Base-by-base conservation (phyloP, 2,797 vertebrate genomes). In the Ctenochaetus hawaiiensis region DNA sequence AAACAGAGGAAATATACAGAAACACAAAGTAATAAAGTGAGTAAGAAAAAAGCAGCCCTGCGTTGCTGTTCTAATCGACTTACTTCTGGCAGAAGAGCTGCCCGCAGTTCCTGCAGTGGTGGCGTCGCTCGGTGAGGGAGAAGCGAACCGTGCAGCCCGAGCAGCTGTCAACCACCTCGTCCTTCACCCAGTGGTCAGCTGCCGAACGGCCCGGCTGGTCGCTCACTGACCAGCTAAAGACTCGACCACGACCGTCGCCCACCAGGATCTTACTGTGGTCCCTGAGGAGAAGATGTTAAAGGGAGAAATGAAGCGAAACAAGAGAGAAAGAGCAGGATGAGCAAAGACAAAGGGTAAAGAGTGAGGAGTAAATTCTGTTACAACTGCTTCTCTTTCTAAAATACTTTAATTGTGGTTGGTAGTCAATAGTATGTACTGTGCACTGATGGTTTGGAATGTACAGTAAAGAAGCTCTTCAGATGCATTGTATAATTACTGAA, bases 1-100 rank as follows among this genome's bases (percentile, higher is more conserved):
- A 6, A 39, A 2, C 9, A 16, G 22, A 14, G 12, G 13, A 18
- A 68, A 37, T 44, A 17, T 8, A 17, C 52, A 45, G 52, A 18
- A 20, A 8, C 67, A 17, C 0, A 5, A 16, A 47, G 5, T 4
- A 20, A 16, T 8, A 43, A 43, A 22, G 56, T 30, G 26, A 58
- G 8, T 7, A 14, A 4, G 18, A 5, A 34, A 12, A 1, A 12
- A 16, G 6, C 1, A 0, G 1, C 30, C 30, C 30, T 10, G 13
- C 7, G 16, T 1, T 0, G 22, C 34, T 48, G n/a, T 22, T 17
- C 23, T 43, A 0, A 54, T 0, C 0, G 1, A 47, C 96, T 96
- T 95, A 99, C 98, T 98, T 99, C 87, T 99, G 98, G 89, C 98
- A 99, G 96, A 99, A 99, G 87, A 99, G 98, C 92, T 99, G 98